A percentile compares a stretch with the other conserved stretches of the same genome.
These are phyloP conservation scores for Acrossocheilus fasciatus DNA, from an alignment of 2,797 vertebrate genomes.

Conservation along the genomic window DNA sequence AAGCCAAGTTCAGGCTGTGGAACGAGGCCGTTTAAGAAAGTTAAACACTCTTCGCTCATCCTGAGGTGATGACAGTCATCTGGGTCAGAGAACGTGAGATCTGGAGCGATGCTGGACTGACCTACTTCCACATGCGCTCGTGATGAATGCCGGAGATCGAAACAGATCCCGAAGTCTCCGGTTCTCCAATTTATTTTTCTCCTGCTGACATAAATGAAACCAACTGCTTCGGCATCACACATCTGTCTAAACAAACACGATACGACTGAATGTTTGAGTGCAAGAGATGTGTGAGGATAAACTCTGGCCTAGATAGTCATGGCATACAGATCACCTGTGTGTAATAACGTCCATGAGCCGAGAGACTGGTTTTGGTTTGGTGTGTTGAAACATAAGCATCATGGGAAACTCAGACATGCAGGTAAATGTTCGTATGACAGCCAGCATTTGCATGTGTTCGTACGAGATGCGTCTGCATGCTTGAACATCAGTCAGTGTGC, in stretches of 20 bases:
- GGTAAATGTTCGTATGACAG: conserved; percentile 8
- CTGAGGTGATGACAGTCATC: conserved; percentile 20
- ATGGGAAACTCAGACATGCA: conserved; percentile 33
- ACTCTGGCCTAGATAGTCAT: conserved; percentile 7
- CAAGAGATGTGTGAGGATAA: background rate
- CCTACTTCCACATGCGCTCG: conserved; percentile 14
- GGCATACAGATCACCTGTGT: background rate
- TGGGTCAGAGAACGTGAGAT: conserved; percentile 27
- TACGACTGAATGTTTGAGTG: background rate
- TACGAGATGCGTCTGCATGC: background rate
- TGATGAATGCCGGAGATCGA: conserved; percentile 1
- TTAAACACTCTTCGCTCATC: background rate
- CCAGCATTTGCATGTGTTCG: background rate
- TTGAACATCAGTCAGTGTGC: conserved; percentile 4
- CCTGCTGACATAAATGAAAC: conserved; percentile 4
- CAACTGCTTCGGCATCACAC: conserved; percentile 12
- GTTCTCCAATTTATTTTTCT: background rate
- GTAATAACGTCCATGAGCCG: background rate
- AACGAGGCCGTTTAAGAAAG: background rate
- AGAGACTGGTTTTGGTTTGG: background rate
- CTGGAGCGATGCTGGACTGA: conserved; percentile 24
- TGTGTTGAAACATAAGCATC: conserved; percentile 24
- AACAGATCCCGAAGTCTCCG: conserved; percentile 13
- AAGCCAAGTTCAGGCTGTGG: background rate
- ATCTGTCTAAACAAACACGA: conserved; percentile 33